Evolutionary conservation across 2,888 invertebrate genomes (phyloP), one percentile per base, ranked within the genome.

Genomic region (Phania funesta): DNA sequence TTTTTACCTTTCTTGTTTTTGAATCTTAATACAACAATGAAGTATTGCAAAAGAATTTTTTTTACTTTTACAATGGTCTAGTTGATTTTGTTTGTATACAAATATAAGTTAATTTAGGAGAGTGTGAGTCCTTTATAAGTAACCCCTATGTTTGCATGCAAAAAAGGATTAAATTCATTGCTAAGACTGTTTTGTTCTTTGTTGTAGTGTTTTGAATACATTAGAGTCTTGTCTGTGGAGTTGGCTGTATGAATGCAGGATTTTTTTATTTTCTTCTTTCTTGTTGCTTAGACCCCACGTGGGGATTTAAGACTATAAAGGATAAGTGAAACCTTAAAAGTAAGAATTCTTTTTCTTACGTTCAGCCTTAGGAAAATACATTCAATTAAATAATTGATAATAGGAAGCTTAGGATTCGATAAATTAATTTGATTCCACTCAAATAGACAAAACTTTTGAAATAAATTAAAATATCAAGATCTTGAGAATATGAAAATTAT

Each of bases 91-190:
- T 54, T 44, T 41, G 41, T n/a, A 4, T 6, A 41, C 8, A 41
- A 29, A 44, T 20, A 20, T 22, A 8, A 1, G 5, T 13, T 16
- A 35, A 56, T 38, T 16, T 24, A n/a, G 38, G 20, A 38, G 24
- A 7, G 44, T 46, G 46, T 46, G 32, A 35, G 35, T 71, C 20
- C 50, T 26, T 0, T 22, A 29, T 52, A 52, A 73, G 13, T 52
- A 41, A 62, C n/a, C 62, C 62, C 52, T 52, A 32, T 29, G 52
- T 41, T 52, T n/a, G 41, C 26, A 62, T 52, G 38, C 46, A 56
- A 56, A 65, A 65, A 75, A 65, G 35, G 74, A 75, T 65, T 75
- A 65, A 75, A 56, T 38, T 46, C 38, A 56, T 48, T 26, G 18
- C 18, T 44, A 64, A 22, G 44, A 35, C 16, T 48, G 18, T 46